Base-by-base conservation (phyloP, 2,113 vertebrate genomes). In the Maccullochella peelii region DNA sequence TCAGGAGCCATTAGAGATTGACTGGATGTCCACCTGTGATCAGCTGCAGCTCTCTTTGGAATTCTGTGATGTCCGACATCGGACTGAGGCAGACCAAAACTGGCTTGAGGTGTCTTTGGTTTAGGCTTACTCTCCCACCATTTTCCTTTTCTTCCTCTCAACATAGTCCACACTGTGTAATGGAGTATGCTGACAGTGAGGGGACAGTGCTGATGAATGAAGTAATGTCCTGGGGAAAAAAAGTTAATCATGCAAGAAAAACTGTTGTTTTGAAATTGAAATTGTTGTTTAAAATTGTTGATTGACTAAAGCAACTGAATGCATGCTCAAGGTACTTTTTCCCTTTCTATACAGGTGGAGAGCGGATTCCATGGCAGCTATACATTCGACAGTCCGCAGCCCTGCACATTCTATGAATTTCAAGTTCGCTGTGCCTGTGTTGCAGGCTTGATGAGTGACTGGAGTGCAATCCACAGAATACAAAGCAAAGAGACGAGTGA, bases 361-460 rank as follows among this genome's bases (percentile, higher is more conserved):
- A 2, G 23, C 21, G 0, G 50, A 7, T 10, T 65, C 0, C 54
- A 72, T 15, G 0, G 2, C 55, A 49, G 0, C 38, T 90, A 76
- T 61, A 11, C 0, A 4, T 1, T 92, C 0, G 59, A 87, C 6
- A 59, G 70, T 40, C 83, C 93, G 6, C 76, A 86, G 57, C 89
- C 90, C 0, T 83, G 85, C 88, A 93, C 89, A 0, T 18, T 20
- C 21, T 97, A 97, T 33, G 79, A 89, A 59, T 90, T 96, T 80
- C 93, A 87, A 1, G 95, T 95, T 20, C 94, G 92, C 30, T 97
- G 97, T 66, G 36, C 30, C 5, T 94, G 91, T 69, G 14, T 0
- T 7, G 36, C 6, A 18, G 1, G 71, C 72, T 12, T 94, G 8
- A 92, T 49, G 88, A 95, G 97, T 61, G 73, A 94, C 40, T 96